Percentiles rank a stretch among this genome's conserved stretches.
These are phyloP conservation scores for Eulimnadia texana DNA, from an alignment of 1,140 invertebrate species.

Conservation along the genomic window DNA sequence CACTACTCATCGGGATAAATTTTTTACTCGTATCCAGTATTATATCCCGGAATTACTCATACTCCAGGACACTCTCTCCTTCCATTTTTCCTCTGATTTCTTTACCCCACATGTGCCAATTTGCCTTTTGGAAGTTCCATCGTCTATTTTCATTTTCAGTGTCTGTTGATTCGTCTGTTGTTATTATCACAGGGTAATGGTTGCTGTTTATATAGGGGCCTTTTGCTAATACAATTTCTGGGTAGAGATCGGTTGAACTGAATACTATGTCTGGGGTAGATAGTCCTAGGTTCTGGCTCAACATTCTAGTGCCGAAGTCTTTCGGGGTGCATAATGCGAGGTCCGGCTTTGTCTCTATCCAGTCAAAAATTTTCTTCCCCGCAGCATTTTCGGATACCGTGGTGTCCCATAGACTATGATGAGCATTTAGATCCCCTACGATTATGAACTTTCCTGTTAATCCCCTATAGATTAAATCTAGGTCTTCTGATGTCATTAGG, in stretches of 20 bases:
- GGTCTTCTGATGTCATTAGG: not conserved
- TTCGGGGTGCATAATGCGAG: not conserved
- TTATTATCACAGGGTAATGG: not conserved
- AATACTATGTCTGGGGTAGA: not conserved
- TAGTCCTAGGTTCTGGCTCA: not conserved
- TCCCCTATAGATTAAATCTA: not conserved
- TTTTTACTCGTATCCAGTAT: not conserved
- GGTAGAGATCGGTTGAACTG: not conserved
- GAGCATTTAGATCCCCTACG: not conserved
- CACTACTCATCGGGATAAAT: not conserved
- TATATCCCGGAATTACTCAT: not conserved
- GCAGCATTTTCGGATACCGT: not conserved
- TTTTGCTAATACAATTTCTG: not conserved
- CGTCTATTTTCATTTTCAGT: not conserved
- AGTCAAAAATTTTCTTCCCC: not conserved
- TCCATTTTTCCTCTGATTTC: not conserved
- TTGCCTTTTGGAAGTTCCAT: not conserved
- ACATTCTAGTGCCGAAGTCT: not conserved
- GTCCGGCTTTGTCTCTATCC: not conserved
- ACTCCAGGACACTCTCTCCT: not conserved
- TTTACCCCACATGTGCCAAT: not conserved
- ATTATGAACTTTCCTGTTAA: not conserved
- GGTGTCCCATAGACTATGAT: not conserved
- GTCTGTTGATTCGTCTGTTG: not conserved
- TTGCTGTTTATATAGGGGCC: not conserved